Base-by-base conservation (phyloP, 2,888 invertebrate genomes). In the Ectobius pallidus region DNA sequence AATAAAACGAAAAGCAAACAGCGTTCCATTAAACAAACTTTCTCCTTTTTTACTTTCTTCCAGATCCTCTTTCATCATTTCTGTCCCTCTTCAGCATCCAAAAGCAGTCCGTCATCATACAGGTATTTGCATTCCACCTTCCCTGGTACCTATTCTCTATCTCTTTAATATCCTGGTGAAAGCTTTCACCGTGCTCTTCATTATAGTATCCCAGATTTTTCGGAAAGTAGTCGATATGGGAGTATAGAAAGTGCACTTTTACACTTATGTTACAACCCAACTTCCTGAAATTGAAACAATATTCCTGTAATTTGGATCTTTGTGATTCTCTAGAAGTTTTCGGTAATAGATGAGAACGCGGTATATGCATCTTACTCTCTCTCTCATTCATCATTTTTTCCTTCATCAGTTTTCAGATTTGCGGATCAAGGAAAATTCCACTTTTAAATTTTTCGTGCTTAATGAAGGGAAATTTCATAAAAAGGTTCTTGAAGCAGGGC, bases 291-390 rank as follows among this genome's bases (percentile, higher is more conserved):
- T n/a, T 46, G 7, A 3, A 3, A 11, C 18, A 58, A 3, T 20
- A 7, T 9, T n/a, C 18, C n/a, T 58, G 22, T 20, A 58, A 58
- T 58, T 58, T 20, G 58, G 58, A 58, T 58, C 25, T 22, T 58
- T 58, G 58, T 58, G 9, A 22, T 20, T 58, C 11, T 18, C 25
- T 58, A 58, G 58, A 58, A 58, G 58, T 58, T 58, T 58, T 58
- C 25, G n/a, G 58, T 58, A 58, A 58, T 22, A 58, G 58, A 58
- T 58, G 11, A 16, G 58, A 58, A 58, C 9, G 58, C 58, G 25
- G 58, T 58, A 4, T 22, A 58, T 9, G 58, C 58, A 3, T 58
- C 58, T 9, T 20, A 20, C n/a, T 22, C 22, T 58, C 58, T 58
- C 58, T 58, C n/a, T 27, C 22, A 14, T 58, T 22, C 18, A 58